Evolutionary conservation across 1,140 invertebrate genomes (phyloP).

Genomic region (Hylaeus volcanicus): DNA sequence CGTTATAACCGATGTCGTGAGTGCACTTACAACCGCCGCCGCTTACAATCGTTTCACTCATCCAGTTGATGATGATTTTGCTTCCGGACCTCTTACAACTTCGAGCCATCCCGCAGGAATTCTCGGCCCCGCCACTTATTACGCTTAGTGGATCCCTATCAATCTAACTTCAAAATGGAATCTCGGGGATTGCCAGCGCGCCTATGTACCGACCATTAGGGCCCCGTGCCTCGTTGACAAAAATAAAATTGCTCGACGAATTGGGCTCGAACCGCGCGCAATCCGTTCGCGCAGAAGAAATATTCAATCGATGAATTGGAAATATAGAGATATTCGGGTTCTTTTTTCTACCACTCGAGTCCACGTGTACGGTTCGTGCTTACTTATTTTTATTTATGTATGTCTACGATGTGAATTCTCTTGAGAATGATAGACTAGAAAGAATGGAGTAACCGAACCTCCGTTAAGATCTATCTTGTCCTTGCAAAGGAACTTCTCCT

Average conservation of each 20-base stretch:
- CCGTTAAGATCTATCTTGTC: too few relatives aligned
- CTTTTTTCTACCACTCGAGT: too few relatives aligned
- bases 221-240: neutral
- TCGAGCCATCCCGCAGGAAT: constrained; percentile 58
- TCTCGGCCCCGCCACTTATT: constrained; percentile 40
- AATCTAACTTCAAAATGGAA: constrained; percentile 51
- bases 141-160: constrained; percentile 42
- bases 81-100: constrained; percentile 55
- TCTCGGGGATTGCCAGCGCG: constrained; percentile 9
- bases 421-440: too few relatives aligned
- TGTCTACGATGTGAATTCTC: too few relatives aligned
- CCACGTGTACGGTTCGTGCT: too few relatives aligned
- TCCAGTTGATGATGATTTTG: constrained; percentile 46
- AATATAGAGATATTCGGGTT: too few relatives aligned
- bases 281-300: neutral
- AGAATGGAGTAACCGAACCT: too few relatives aligned
- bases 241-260: constrained; percentile 10
- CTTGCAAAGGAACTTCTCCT: too few relatives aligned
- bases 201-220: constrained; percentile 6
- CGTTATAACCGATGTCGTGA: constrained; percentile 50
- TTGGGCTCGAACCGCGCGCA: neutral
- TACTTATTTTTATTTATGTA: too few relatives aligned
- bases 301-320: too few relatives aligned
- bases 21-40: constrained; percentile 43
- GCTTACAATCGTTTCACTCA: constrained; percentile 52